phyloP scores from a whole-genome alignment of 2,797 vertebrate species.

The Triplophysa yarkandensis region DNA sequence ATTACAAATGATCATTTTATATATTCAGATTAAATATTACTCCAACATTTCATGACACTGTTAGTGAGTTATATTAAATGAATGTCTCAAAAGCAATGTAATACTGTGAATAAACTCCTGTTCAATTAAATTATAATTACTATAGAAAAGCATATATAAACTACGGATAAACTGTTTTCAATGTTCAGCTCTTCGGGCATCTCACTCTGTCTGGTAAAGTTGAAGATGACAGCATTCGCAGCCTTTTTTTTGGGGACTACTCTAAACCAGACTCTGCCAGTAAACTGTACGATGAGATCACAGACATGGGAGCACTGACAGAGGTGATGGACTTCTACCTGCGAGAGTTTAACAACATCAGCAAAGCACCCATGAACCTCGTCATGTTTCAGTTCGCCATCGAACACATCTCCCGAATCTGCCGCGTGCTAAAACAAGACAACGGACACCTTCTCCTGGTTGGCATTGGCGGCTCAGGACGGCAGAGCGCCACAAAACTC shows the following conservation, averaged over 20 bases:
- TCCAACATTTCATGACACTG: background rate
- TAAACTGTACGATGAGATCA: slow-evolving; percentile 88
- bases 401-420: slow-evolving; percentile 92
- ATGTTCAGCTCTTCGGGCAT: slow-evolving; percentile 81
- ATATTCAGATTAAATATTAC: background rate
- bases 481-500: slow-evolving; percentile 86
- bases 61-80: background rate
- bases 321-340: slow-evolving; percentile 87
- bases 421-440: slow-evolving; percentile 89
- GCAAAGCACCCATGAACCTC: slow-evolving; percentile 90
- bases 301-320: slow-evolving; percentile 78
- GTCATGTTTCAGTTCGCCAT: slow-evolving; percentile 95
- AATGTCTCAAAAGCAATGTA: too few relatives aligned
- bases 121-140: too few relatives aligned
- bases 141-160: too few relatives aligned
- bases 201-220: slow-evolving; percentile 80
- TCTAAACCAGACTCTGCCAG: slow-evolving; percentile 73
- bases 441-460: slow-evolving; percentile 88
- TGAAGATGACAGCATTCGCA: slow-evolving; percentile 82
- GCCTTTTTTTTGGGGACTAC: slow-evolving; percentile 92
- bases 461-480: slow-evolving; percentile 88
- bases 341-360: slow-evolving; percentile 87
- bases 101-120: too few relatives aligned
- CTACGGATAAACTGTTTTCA: too few relatives aligned
- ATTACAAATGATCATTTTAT: background rate